Percentiles rank a stretch among this genome's conserved stretches.
Evolutionary conservation across 2,888 invertebrate species (phyloP).

Genomic region (Mesorhabditis sp.): DNA sequence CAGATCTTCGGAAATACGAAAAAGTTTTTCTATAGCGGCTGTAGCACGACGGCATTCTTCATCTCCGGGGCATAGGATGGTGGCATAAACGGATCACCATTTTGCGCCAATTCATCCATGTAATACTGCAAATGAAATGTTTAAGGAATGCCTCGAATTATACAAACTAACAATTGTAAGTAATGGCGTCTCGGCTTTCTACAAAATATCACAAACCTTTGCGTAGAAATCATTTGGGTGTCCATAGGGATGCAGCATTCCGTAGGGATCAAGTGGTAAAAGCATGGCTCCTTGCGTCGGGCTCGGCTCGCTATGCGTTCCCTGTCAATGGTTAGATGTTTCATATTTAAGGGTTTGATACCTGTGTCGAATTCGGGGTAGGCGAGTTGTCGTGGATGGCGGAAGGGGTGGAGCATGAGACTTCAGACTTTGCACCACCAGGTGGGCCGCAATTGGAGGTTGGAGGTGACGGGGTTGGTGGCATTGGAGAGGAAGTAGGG

Average conservation of each 20-base stretch:
- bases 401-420: neutral
- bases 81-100: conserved; percentile 52
- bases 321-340: too few relatives aligned
- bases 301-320: too few relatives aligned
- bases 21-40: conserved; percentile 38
- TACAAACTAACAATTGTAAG: neutral
- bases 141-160: neutral
- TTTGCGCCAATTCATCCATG: conserved; percentile 23
- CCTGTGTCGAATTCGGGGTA: neutral
- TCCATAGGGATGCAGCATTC: conserved; percentile 5
- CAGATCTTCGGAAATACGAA: too few relatives aligned
- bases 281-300: neutral
- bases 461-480: neutral
- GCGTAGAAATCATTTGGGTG: conserved; percentile 11
- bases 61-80: conserved; percentile 52
- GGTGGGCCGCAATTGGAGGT: neutral
- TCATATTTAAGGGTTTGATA: too few relatives aligned
- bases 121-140: neutral
- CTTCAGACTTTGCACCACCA: conserved; percentile 1
- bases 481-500: conserved; percentile 6
- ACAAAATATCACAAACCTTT: conserved; percentile 5
- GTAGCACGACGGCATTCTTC: conserved; percentile 54
- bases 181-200: neutral
- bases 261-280: neutral
- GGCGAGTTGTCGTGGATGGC: neutral